phyloP scores from a whole-genome alignment of 2,888 invertebrate genomes.

The Tiphia femorata region DNA sequence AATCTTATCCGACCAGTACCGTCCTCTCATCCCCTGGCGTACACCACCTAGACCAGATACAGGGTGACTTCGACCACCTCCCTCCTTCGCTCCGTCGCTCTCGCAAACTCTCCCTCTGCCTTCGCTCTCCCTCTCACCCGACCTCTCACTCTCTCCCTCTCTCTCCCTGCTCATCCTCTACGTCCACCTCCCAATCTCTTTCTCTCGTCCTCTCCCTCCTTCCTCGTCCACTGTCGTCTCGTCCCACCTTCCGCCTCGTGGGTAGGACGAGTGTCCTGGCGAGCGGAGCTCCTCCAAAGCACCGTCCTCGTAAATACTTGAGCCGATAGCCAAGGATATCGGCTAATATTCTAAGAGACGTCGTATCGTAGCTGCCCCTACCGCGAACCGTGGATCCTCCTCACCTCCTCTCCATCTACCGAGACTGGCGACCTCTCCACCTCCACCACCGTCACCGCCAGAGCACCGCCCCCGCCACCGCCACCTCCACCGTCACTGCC shows the following conservation, averaged over 20 bases:
- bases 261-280: slow-evolving; percentile 29
- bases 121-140: background rate
- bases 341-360: slow-evolving; percentile 53
- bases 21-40: slow-evolving; percentile 31
- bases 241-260: slow-evolving; percentile 7
- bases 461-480: slow-evolving; percentile 22
- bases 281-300: slow-evolving; percentile 27
- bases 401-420: slow-evolving; percentile 8
- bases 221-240: slow-evolving; percentile 10
- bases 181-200: background rate
- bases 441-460: slow-evolving; percentile 4
- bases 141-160: slow-evolving; percentile 6
- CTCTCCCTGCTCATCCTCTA: background rate
- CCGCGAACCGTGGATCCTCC: slow-evolving; percentile 22
- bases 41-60: slow-evolving; percentile 37
- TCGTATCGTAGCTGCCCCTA: slow-evolving; percentile 24
- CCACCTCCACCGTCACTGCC: slow-evolving; percentile 2
- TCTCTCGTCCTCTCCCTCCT: background rate
- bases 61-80: slow-evolving; percentile 15
- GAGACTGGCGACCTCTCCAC: background rate
- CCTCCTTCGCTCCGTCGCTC: slow-evolving; percentile 11
- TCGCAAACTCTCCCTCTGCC: slow-evolving; percentile 5
- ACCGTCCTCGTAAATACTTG: slow-evolving; percentile 52
- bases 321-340: slow-evolving; percentile 54
- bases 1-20: slow-evolving; percentile 55